These are phyloP conservation scores for Pygmarrhopalites habei DNA, from an alignment of 1,140 invertebrate genomes.

Conservation along the genomic window DNA sequence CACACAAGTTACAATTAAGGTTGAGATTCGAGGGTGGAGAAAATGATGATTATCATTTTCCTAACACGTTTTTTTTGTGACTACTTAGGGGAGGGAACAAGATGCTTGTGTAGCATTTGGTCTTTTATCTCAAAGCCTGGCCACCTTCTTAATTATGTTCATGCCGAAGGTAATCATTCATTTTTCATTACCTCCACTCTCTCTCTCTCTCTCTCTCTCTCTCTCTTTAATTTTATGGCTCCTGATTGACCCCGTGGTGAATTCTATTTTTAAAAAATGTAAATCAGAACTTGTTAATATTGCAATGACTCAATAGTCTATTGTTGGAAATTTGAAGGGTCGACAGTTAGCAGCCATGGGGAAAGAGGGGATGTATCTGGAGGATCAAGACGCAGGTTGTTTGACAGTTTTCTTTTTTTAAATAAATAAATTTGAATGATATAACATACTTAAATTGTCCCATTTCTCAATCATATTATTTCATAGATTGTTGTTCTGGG, in stretches of 20 bases:
- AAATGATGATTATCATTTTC: not conserved
- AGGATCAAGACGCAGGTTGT: constrained; percentile 64
- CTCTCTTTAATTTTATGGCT: not conserved
- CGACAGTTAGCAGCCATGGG: constrained; percentile 83
- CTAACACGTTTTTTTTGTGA: not conserved
- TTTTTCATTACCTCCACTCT: not conserved
- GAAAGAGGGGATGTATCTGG: constrained; percentile 66
- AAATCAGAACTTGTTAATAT: no score
- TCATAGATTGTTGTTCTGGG: no score
- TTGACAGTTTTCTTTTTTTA: no score
- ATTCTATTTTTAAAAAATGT: no score
- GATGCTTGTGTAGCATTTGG: constrained; percentile 85
- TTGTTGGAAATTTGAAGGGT: constrained; percentile 50
- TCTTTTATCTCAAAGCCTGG: constrained; percentile 66
- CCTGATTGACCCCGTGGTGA: no score
- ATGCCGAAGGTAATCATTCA: constrained; percentile 60
- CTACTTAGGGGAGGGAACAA: constrained; percentile 45
- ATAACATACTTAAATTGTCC: no score
- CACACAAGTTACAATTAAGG: no score
- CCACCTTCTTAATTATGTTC: constrained; percentile 87
- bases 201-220: not conserved
- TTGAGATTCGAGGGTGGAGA: not conserved
- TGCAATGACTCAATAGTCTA: no score
- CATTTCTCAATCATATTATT: no score
- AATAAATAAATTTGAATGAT: no score